phyloP scores from a whole-genome alignment of 1,140 invertebrate species.

The Drosophila parvula region DNA sequence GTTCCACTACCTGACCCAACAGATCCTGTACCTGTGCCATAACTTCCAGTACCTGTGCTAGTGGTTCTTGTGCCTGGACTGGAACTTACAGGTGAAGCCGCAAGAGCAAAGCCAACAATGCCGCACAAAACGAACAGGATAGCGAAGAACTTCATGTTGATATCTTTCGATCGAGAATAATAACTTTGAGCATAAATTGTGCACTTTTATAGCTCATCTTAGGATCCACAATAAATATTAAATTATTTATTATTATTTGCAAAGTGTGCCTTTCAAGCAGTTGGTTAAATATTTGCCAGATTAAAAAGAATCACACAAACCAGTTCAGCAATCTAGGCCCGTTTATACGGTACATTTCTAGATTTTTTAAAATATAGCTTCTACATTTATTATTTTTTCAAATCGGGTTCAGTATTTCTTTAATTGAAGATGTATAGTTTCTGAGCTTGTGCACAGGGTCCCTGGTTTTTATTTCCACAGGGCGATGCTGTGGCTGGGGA shows the following conservation, averaged over 20 bases:
- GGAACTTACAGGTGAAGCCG: not conserved
- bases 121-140: not conserved
- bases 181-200: not conserved
- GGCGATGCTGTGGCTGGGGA: too few relatives aligned
- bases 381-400: not conserved
- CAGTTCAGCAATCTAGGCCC: not conserved
- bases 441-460: too few relatives aligned
- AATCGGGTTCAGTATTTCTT: not conserved
- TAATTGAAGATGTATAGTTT: not conserved
- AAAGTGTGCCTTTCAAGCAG: not conserved
- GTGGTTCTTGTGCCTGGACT: not conserved
- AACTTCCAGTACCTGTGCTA: not conserved
- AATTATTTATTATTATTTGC: not conserved
- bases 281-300: conserved; percentile 1
- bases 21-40: not conserved
- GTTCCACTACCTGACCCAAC: not conserved
- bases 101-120: not conserved
- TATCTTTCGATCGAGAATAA: not conserved
- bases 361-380: too few relatives aligned
- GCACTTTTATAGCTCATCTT: not conserved
- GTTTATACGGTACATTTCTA: too few relatives aligned
- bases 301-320: not conserved
- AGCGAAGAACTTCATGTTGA: not conserved
- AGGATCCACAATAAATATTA: not conserved
- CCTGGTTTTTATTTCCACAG: too few relatives aligned